A percentile compares a stretch with the other conserved stretches of the same genome.
Evolutionary conservation across 2,113 vertebrate species (phyloP).

Genomic region (Larimichthys polyactis): DNA sequence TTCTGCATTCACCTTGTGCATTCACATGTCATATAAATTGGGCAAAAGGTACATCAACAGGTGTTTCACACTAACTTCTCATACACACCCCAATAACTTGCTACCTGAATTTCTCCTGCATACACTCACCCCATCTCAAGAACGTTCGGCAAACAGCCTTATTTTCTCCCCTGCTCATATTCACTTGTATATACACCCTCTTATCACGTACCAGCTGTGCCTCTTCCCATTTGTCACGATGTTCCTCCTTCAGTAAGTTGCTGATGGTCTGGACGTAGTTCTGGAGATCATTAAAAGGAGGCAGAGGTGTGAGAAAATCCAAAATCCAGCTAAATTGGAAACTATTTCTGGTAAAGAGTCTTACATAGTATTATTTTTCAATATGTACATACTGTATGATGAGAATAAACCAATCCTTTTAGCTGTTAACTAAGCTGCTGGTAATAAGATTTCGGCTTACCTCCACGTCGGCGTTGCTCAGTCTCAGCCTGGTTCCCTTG

Average conservation of each 20-base stretch:
- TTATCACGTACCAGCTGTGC: slow-evolving; percentile 92
- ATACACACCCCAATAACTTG: background rate
- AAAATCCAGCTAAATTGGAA: slow-evolving; percentile 10
- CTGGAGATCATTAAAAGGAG: slow-evolving; percentile 79
- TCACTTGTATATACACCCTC: slow-evolving; percentile 44
- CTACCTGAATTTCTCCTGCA: slow-evolving; percentile 11
- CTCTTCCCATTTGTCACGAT: slow-evolving; percentile 96
- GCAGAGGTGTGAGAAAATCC: slow-evolving; percentile 40
- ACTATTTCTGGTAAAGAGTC: slow-evolving; percentile 26
- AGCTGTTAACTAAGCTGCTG: background rate
- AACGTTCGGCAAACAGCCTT: slow-evolving; percentile 5
- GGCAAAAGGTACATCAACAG: slow-evolving; percentile 21
- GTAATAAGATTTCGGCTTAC: slow-evolving; percentile 72
- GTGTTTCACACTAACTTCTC: slow-evolving; percentile 33
- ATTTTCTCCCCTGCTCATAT: slow-evolving; percentile 17
- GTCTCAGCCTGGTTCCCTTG: slow-evolving; percentile 88
- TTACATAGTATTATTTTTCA: background rate
- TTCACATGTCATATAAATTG: background rate
- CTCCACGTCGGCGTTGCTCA: slow-evolving; percentile 91
- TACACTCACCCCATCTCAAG: slow-evolving; percentile 25
- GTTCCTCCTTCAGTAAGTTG: slow-evolving; percentile 95
- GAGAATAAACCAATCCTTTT: background rate
- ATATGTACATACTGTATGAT: background rate
- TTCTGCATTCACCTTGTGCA: slow-evolving; percentile 5
- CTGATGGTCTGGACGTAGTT: slow-evolving; percentile 97